These are phyloP conservation scores for Hydriomena furcata DNA, from an alignment of 2,888 invertebrate genomes.

Conservation along the genomic window DNA sequence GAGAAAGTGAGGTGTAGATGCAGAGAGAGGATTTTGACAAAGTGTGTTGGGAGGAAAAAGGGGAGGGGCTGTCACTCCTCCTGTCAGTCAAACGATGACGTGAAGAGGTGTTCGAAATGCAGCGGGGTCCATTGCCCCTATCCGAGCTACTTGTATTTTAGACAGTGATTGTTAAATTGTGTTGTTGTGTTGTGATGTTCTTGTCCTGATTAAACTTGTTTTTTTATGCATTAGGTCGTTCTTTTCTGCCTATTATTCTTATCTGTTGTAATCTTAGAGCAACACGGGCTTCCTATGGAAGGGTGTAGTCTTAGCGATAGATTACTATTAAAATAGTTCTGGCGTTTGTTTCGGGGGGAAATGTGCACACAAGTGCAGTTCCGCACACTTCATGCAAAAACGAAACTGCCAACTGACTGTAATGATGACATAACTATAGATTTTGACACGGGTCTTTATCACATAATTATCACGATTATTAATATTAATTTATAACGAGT, in stretches of 20 bases:
- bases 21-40: constrained; percentile 16
- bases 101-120: constrained; percentile 45
- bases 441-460: too few species aligned
- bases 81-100: constrained; percentile 16
- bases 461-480: too few species aligned
- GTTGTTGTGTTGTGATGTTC: neutral
- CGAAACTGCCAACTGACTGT: too few species aligned
- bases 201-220: constrained; percentile 9
- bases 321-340: too few species aligned
- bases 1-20: constrained; percentile 16
- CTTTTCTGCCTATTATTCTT: neutral
- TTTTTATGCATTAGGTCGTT: neutral
- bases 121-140: constrained; percentile 51
- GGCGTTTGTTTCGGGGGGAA: too few species aligned
- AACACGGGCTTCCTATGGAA: too few species aligned
- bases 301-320: too few species aligned
- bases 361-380: too few species aligned
- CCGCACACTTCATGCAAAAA: too few species aligned
- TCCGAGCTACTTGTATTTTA: constrained; percentile 53
- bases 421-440: too few species aligned
- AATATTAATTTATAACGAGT: too few species aligned
- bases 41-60: constrained; percentile 18
- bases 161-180: constrained; percentile 28
- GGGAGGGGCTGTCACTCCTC: neutral
- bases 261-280: too few species aligned